Evolutionary conservation across 1,140 invertebrate species (phyloP).

Genomic region (Saxidomus purpurata): DNA sequence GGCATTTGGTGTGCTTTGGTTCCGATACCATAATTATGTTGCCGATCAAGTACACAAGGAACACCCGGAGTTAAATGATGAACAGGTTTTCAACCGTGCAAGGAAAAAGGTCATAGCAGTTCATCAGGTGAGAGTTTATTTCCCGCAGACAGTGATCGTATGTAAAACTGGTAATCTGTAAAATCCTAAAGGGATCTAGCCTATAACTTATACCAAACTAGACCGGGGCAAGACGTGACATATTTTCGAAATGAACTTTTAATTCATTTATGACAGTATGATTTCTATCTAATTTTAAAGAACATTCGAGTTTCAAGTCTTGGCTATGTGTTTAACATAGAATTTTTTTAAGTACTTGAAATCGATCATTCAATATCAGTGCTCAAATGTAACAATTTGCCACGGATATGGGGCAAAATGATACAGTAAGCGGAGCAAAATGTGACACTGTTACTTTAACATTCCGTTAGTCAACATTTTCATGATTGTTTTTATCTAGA

Average conservation of each 20-base stretch:
- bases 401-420: too few species aligned
- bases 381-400: too few species aligned
- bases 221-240: too few species aligned
- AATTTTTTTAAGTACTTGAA: too few species aligned
- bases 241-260: neutral
- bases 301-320: too few species aligned
- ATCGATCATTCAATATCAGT: too few species aligned
- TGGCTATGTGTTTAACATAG: too few species aligned
- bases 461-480: too few species aligned
- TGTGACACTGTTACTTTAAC: too few species aligned
- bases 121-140: slow-evolving; percentile 91
- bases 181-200: neutral
- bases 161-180: neutral
- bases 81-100: slow-evolving; percentile 96
- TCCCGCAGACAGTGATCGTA: neutral
- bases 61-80: slow-evolving; percentile 96
- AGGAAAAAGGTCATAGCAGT: slow-evolving; percentile 96
- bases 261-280: neutral
- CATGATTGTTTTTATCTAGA: too few species aligned
- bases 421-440: too few species aligned
- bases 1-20: slow-evolving; percentile 97
- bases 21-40: slow-evolving; percentile 98
- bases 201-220: neutral
- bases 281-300: too few species aligned
- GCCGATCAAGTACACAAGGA: slow-evolving; percentile 91